phyloP scores from a whole-genome alignment of 2,113 vertebrate genomes.

The Grantiella picta region DNA sequence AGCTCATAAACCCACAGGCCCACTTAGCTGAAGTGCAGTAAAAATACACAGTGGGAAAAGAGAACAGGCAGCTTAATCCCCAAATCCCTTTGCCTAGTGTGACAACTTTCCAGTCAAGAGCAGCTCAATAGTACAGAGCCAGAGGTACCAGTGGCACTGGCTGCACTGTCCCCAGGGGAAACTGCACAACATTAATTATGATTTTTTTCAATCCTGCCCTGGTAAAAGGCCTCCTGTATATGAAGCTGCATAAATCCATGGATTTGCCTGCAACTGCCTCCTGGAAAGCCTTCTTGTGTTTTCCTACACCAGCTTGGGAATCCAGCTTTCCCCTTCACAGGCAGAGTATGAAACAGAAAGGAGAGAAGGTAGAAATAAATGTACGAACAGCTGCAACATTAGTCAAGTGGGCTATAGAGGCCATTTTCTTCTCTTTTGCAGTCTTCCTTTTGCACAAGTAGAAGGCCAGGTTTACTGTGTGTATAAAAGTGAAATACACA shows the following conservation, averaged over 20 bases:
- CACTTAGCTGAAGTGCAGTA: neutral
- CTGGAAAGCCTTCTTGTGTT: neutral
- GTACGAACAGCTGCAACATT: neutral
- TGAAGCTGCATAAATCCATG: neutral
- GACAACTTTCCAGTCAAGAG: neutral
- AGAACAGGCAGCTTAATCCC: constrained; percentile 4
- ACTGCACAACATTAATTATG: neutral
- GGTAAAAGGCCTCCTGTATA: neutral
- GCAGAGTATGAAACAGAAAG: neutral
- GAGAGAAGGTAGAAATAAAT: neutral
- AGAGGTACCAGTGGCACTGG: neutral
- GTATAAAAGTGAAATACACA: neutral
- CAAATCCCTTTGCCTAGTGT: neutral
- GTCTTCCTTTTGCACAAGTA: neutral
- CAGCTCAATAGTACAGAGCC: neutral
- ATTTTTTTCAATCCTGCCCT: neutral
- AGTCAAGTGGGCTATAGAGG: neutral
- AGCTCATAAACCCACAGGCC: neutral
- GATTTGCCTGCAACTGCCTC: neutral
- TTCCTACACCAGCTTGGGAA: neutral
- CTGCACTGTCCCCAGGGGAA: neutral
- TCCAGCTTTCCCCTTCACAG: neutral
- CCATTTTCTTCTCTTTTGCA: neutral
- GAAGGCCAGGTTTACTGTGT: neutral
- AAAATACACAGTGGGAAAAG: neutral